These are phyloP conservation scores for Saturnia japonica DNA, from an alignment of 2,888 invertebrate genomes.

Conservation along the genomic window DNA sequence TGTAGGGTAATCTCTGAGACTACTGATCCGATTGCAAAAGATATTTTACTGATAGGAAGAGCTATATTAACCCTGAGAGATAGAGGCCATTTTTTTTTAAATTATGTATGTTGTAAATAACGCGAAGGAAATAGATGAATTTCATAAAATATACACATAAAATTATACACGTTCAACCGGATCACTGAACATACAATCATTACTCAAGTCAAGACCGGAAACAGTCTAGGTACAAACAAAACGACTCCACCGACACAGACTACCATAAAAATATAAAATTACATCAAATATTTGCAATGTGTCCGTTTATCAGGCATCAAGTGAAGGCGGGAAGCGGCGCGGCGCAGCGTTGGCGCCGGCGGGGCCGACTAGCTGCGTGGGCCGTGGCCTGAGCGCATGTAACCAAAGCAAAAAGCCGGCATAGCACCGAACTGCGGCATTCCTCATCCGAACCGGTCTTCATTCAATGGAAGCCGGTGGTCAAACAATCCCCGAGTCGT, in stretches of 20 bases:
- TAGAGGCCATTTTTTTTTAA: too few relatives aligned
- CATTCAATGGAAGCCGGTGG: slow-evolving; percentile 72
- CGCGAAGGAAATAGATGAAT: not conserved
- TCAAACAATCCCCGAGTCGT: slow-evolving; percentile 40
- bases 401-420: slow-evolving; percentile 71
- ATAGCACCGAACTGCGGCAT: slow-evolving; percentile 63
- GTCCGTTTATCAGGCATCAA: slow-evolving; percentile 61
- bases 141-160: not conserved
- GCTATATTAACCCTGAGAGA: too few relatives aligned
- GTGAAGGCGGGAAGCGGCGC: slow-evolving; percentile 50
- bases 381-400: slow-evolving; percentile 62
- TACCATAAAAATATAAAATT: slow-evolving; percentile 37
- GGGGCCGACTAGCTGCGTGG: slow-evolving; percentile 56
- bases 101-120: too few relatives aligned
- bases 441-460: slow-evolving; percentile 73
- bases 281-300: slow-evolving; percentile 69
- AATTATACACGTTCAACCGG: not conserved
- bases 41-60: too few relatives aligned
- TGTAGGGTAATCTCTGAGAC: too few relatives aligned
- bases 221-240: slow-evolving; percentile 1
- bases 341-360: slow-evolving; percentile 55
- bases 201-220: slow-evolving; percentile 2
- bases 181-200: not conserved
- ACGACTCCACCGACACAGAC: slow-evolving; percentile 8
- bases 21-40: too few relatives aligned